A percentile compares a stretch with the other conserved stretches of the same genome.
These are phyloP conservation scores for Altica lythri DNA, from an alignment of 2,888 invertebrate genomes.

Conservation along the genomic window DNA sequence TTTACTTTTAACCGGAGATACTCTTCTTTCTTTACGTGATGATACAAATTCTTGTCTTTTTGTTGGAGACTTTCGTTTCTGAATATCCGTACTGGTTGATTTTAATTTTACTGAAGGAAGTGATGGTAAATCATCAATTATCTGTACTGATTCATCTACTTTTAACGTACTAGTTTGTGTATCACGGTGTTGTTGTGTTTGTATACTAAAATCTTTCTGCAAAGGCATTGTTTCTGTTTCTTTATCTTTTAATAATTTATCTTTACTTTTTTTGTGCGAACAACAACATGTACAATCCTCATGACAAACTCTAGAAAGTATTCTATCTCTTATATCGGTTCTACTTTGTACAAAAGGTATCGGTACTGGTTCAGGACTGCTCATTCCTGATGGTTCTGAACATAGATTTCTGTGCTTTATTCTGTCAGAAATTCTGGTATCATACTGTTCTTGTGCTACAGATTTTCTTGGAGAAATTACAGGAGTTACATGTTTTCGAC, in stretches of 20 bases:
- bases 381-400: slow-evolving; percentile 38
- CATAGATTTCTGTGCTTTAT: slow-evolving; percentile 45
- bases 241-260: neutral
- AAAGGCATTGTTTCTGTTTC: neutral
- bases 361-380: slow-evolving; percentile 22
- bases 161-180: slow-evolving; percentile 1
- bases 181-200: neutral
- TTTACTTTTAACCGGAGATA: slow-evolving; percentile 1
- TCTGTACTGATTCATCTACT: slow-evolving; percentile 1
- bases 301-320: slow-evolving; percentile 17
- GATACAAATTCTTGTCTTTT: neutral
- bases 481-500: neutral
- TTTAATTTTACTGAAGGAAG: slow-evolving; percentile 42
- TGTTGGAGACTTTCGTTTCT: slow-evolving; percentile 1
- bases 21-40: neutral
- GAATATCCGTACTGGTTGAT: slow-evolving; percentile 3
- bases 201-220: too few relatives aligned
- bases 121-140: slow-evolving; percentile 38
- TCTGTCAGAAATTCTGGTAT: slow-evolving; percentile 52
- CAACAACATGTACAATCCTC: slow-evolving; percentile 19
- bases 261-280: slow-evolving; percentile 1
- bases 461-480: neutral
- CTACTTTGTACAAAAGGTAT: slow-evolving; percentile 28
- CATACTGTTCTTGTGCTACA: slow-evolving; percentile 36
- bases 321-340: slow-evolving; percentile 30